phyloP scores from a whole-genome alignment of 2,113 vertebrate species.

The Eira barbara region DNA sequence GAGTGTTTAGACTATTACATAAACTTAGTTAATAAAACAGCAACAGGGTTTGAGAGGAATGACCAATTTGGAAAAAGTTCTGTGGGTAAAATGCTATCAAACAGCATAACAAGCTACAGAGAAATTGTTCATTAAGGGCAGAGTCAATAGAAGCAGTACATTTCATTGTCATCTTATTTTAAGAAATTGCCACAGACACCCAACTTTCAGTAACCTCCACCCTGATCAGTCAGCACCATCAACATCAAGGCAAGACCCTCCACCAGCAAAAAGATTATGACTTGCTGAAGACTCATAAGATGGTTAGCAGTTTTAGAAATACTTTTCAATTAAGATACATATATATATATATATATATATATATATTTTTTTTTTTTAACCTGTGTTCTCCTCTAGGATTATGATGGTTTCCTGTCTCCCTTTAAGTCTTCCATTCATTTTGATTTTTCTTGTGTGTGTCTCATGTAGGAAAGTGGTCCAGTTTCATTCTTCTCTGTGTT shows the following conservation, averaged over 20 bases:
- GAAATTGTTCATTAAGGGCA: background rate
- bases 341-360: too few relatives aligned
- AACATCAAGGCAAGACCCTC: background rate
- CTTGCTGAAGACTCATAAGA: background rate
- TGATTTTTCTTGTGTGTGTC: background rate
- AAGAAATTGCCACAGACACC: background rate
- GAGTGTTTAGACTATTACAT: background rate
- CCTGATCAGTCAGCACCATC: background rate
- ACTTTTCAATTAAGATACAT: background rate
- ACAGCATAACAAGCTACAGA: background rate
- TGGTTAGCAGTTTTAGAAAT: background rate
- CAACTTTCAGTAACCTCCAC: background rate
- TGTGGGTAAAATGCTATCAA: background rate
- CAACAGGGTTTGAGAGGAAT: background rate
- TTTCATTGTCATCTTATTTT: background rate
- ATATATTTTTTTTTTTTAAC: too few relatives aligned
- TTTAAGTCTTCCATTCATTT: background rate
- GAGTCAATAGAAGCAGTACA: background rate
- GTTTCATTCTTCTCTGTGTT: background rate
- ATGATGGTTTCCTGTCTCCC: background rate
- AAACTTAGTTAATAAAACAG: background rate
- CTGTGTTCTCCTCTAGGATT: background rate
- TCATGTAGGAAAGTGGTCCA: background rate
- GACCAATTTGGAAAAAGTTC: background rate
- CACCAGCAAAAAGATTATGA: background rate